Percentiles rank a stretch among this genome's conserved stretches.
Conservation (phyloP, 1,140 invertebrate genomes). For the Orussus abietinus region DNA sequence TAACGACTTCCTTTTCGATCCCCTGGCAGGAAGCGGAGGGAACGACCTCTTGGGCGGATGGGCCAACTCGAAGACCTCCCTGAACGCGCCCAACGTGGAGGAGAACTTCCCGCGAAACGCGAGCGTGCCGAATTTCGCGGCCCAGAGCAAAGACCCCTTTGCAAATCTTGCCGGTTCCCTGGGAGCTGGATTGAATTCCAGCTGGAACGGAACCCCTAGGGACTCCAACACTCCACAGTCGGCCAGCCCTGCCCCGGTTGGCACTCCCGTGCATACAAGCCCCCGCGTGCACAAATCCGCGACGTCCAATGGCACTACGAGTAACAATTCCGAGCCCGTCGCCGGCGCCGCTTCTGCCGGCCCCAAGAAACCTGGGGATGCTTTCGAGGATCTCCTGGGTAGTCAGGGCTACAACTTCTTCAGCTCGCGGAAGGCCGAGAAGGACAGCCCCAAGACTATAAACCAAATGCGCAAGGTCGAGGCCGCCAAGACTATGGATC, state of each 20-base stretch:
- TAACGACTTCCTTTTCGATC: slow-evolving; percentile 42
- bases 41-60: slow-evolving; percentile 36
- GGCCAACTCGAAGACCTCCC: slow-evolving; percentile 19
- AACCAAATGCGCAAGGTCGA: slow-evolving; percentile 91
- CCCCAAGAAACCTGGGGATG: slow-evolving; percentile 58
- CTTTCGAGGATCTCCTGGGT: slow-evolving; percentile 87
- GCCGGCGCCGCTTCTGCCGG: slow-evolving; percentile 17
- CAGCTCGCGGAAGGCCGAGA: slow-evolving; percentile 60
- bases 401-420: slow-evolving; percentile 81
- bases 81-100: slow-evolving; percentile 30
- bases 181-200: slow-evolving; percentile 40
- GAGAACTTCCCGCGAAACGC: slow-evolving; percentile 57
- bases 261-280: slow-evolving; percentile 46
- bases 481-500: slow-evolving; percentile 83
- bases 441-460: slow-evolving; percentile 81
- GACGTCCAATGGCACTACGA: slow-evolving; percentile 33
- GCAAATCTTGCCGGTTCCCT: slow-evolving; percentile 51
- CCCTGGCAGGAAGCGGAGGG: slow-evolving; percentile 26
- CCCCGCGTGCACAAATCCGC: slow-evolving; percentile 43
- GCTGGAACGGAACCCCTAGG: slow-evolving; percentile 47
- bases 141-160: slow-evolving; percentile 55
- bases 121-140: slow-evolving; percentile 59
- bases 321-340: slow-evolving; percentile 15
- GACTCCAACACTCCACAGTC: slow-evolving; percentile 48
- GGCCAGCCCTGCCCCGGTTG: slow-evolving; percentile 40